Base-by-base conservation (phyloP, 2,888 invertebrate species). In the Drosophila lutescens region DNA sequence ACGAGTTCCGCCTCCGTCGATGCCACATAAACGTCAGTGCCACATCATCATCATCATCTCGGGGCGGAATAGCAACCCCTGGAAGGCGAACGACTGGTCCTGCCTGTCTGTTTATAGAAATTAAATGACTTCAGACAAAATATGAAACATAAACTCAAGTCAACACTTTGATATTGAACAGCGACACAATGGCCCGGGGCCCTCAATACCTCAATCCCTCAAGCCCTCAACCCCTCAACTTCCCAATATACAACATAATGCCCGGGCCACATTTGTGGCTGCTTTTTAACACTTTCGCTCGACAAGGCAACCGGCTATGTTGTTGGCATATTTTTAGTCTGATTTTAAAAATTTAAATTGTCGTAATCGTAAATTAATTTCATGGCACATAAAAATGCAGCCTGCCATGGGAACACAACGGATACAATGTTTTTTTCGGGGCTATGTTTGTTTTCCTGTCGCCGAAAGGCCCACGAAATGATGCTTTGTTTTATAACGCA, bases 281-380 rank as follows among this genome's bases (percentile, higher is more conserved):
- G 46, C 36, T 38, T 83, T 80, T 85, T 85, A 86, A 85, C 85
- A 85, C 88, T 85, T 85, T 88, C 80, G 61, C 30, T 70, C 10
- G 41, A n/a, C 55, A 76, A 80, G 86, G 65, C 86, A 76, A 43
- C 54, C 68, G 76, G 74, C 80, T 32, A 17, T 86, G 88, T 85
- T 86, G 88, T 83, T 80, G 76, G 80, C 88, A 86, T 86, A 88
- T 81, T 79, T 86, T 86, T 80, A 88, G 87, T 85, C 77, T 66
- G 68, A 76, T 87, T 88, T 89, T 87, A 88, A 89, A 89, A 89
- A 88, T 89, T 89, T 81, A 89, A 88, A 82, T 85, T 89, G 82
- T 87, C 87, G 86, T 89, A 84, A 85, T 89, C 91, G 86, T 91
- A 91, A 91, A 91, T 91, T 91, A 90, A 90, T 91, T 91, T 91